These are phyloP conservation scores for Eptesicus fuscus DNA, from an alignment of 2,113 vertebrate species.

Conservation along the genomic window DNA sequence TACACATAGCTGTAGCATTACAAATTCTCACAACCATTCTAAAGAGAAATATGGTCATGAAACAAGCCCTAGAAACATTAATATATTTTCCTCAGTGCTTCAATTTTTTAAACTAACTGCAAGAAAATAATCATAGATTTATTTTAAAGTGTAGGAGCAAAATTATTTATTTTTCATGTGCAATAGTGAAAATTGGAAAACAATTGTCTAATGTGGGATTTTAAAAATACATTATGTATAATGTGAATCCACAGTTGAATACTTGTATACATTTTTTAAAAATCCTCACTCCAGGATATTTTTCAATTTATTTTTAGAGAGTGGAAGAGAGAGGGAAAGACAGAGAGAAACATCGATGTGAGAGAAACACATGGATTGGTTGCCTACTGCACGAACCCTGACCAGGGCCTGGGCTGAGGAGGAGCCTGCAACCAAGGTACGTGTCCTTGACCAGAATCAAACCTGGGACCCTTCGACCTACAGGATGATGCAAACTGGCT, in stretches of 20 bases:
- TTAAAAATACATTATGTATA: neutral
- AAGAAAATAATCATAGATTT: neutral
- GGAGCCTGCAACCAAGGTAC: no score
- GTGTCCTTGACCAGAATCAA: no score
- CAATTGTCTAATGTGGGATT: neutral
- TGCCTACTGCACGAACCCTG: no score
- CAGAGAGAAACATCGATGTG: no score
- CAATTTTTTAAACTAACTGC: neutral
- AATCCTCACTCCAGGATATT: no score
- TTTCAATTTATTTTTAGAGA: no score
- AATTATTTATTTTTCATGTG: neutral
- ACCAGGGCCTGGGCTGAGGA: no score
- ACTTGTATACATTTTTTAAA: neutral
- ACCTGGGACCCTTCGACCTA: no score
- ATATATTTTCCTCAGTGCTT: neutral
- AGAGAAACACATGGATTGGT: no score
- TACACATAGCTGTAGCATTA: neutral
- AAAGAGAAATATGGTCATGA: neutral
- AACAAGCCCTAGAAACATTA: neutral
- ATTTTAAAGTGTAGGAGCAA: neutral
- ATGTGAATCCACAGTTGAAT: neutral
- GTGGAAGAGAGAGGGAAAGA: no score
- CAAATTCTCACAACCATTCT: neutral
- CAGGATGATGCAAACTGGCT: no score
- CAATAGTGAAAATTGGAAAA: constrained; percentile 2